These are phyloP conservation scores for Taenaris catops DNA, from an alignment of 2,888 invertebrate genomes.

Conservation along the genomic window DNA sequence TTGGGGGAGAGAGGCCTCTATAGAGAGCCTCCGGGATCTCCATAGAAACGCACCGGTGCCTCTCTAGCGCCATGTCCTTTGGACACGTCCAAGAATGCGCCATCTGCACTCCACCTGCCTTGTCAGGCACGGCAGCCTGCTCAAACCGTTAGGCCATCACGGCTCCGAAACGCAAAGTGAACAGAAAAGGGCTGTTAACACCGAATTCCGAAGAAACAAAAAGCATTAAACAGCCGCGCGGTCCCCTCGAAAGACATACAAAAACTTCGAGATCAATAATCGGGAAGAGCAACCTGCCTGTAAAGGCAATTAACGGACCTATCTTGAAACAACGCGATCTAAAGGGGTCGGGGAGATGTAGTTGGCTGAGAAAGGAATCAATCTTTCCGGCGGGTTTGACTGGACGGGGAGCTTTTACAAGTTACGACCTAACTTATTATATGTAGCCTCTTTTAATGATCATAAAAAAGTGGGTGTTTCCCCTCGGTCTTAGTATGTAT, in stretches of 20 bases:
- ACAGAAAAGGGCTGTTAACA: conserved; percentile 31
- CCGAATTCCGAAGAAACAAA: conserved; percentile 35
- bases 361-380: conserved; percentile 58
- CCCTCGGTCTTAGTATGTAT: too few relatives aligned
- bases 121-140: too few relatives aligned
- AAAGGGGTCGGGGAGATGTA: conserved; percentile 29
- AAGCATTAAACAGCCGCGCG: conserved; percentile 55
- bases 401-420: conserved; percentile 33
- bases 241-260: conserved; percentile 59
- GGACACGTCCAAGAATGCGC: too few relatives aligned
- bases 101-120: too few relatives aligned
- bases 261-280: conserved; percentile 65
- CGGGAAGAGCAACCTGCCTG: conserved; percentile 58
- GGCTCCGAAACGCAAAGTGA: conserved; percentile 9
- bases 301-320: conserved; percentile 69
- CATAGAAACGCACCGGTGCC: too few relatives aligned
- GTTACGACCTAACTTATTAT: conserved; percentile 40
- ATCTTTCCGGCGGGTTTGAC: conserved; percentile 58
- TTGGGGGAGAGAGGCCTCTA: too few relatives aligned
- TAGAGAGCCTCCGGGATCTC: too few relatives aligned
- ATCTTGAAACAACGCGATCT: conserved; percentile 67
- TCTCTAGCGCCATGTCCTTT: too few relatives aligned
- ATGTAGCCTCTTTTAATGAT: too few relatives aligned
- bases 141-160: too few relatives aligned
- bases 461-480: too few relatives aligned